Percentiles rank a stretch among this genome's conserved stretches.
Evolutionary conservation across 2,888 invertebrate genomes (phyloP).

Genomic region (Plebejus anna): DNA sequence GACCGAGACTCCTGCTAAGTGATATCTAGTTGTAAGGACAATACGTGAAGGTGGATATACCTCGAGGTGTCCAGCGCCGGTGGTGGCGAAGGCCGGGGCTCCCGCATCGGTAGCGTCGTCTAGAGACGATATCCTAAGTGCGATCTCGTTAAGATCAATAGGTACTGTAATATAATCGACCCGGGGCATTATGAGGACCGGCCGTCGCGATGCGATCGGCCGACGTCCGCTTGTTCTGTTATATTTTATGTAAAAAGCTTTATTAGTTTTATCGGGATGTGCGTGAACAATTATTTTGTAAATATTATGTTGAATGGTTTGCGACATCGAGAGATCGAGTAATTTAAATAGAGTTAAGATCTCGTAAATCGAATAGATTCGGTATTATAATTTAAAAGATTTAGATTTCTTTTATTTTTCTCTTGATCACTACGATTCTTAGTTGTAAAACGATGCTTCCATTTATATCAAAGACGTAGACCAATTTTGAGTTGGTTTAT

Average conservation of each 20-base stretch:
- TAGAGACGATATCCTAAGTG: slow-evolving; percentile 72
- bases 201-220: slow-evolving; percentile 71
- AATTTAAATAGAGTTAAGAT: slow-evolving; percentile 27
- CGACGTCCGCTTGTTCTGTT: slow-evolving; percentile 63
- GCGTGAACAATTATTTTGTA: slow-evolving; percentile 66
- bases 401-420: slow-evolving; percentile 41
- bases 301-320: slow-evolving; percentile 68
- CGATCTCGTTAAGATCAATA: slow-evolving; percentile 79
- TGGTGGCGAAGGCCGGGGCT: slow-evolving; percentile 43
- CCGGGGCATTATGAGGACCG: slow-evolving; percentile 77
- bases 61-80: slow-evolving; percentile 52
- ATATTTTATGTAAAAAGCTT: slow-evolving; percentile 77
- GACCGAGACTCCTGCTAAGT: slow-evolving; percentile 77
- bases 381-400: slow-evolving; percentile 39
- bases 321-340: slow-evolving; percentile 42
- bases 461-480: slow-evolving; percentile 78
- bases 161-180: slow-evolving; percentile 67
- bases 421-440: slow-evolving; percentile 54
- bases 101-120: slow-evolving; percentile 65
- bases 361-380: slow-evolving; percentile 31
- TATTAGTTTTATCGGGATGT: slow-evolving; percentile 65
- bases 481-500: slow-evolving; percentile 74
- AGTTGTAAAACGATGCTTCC: slow-evolving; percentile 78
- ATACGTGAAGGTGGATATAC: slow-evolving; percentile 67
- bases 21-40: slow-evolving; percentile 58